Conservation (phyloP, 2,888 invertebrate genomes). For the Habroteleia sp. region DNA sequence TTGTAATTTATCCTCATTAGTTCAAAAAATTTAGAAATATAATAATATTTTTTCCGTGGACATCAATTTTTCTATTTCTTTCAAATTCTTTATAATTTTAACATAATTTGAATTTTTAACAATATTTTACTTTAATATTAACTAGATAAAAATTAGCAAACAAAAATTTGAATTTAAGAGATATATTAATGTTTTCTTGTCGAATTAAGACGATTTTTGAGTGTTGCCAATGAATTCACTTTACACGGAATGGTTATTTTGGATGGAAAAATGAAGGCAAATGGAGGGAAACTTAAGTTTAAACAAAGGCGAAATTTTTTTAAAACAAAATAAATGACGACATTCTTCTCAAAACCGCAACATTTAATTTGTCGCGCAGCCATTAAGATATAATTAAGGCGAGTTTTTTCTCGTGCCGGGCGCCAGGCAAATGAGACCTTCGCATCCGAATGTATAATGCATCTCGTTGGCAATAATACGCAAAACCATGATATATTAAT, state of each 20-base stretch:
- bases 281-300: too few species aligned
- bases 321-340: not conserved
- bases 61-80: too few species aligned
- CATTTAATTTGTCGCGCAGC: constrained; percentile 27
- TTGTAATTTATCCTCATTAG: too few species aligned
- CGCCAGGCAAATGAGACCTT: constrained; percentile 36
- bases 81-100: too few species aligned
- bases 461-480: constrained; percentile 44
- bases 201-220: constrained; percentile 30
- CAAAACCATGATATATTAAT: constrained; percentile 54
- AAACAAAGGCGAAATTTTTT: too few species aligned
- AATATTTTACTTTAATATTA: too few species aligned
- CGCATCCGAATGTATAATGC: constrained; percentile 48
- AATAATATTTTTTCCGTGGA: too few species aligned
- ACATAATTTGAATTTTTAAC: too few species aligned
- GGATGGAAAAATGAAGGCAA: not conserved
- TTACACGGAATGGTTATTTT: constrained; percentile 6
- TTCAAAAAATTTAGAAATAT: too few species aligned
- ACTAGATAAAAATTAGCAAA: too few species aligned
- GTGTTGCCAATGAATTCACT: constrained; percentile 9
- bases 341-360: constrained; percentile 4
- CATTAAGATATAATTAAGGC: constrained; percentile 48
- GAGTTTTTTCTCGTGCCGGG: constrained; percentile 32
- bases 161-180: too few species aligned
- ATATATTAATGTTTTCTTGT: constrained; percentile 28